These are phyloP conservation scores for Dioctria linearis DNA, from an alignment of 2,888 invertebrate genomes.

Conservation along the genomic window DNA sequence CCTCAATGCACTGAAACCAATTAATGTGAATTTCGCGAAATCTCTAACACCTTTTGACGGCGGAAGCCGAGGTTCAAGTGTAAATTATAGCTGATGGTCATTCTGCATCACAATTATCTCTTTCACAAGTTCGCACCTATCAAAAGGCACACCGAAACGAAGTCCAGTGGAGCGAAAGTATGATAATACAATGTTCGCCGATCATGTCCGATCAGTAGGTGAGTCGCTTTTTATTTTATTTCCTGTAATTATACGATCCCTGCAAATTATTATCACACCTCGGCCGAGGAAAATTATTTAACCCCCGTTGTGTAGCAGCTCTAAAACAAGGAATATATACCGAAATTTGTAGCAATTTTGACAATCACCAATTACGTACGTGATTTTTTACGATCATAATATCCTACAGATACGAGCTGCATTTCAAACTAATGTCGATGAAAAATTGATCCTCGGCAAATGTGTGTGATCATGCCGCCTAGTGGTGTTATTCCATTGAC, in stretches of 20 bases:
- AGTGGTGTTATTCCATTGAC: slow-evolving; percentile 20
- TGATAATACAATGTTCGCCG: slow-evolving; percentile 2
- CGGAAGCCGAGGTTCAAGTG: slow-evolving; percentile 25
- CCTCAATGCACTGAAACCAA: slow-evolving; percentile 21
- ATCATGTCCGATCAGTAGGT: slow-evolving; percentile 41
- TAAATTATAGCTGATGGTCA: slow-evolving; percentile 24
- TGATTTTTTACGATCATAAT: slow-evolving; percentile 54
- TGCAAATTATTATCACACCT: slow-evolving; percentile 54
- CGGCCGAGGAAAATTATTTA: slow-evolving; percentile 26
- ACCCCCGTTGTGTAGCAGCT: slow-evolving; percentile 29
- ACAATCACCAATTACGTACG: slow-evolving; percentile 57
- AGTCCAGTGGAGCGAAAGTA: slow-evolving; percentile 6
- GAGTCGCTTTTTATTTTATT: slow-evolving; percentile 52
- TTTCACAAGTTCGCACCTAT: slow-evolving; percentile 57
- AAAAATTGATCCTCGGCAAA: slow-evolving; percentile 29
- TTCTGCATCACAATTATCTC: slow-evolving; percentile 53
- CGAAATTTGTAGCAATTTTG: slow-evolving; percentile 54
- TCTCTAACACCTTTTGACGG: slow-evolving; percentile 36
- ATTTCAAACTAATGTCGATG: slow-evolving; percentile 12
- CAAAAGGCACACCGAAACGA: slow-evolving; percentile 40
- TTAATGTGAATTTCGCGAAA: slow-evolving; percentile 22
- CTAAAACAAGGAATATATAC: slow-evolving; percentile 7
- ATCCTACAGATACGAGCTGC: slow-evolving; percentile 9
- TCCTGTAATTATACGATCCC: slow-evolving; percentile 54
- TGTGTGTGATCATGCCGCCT: slow-evolving; percentile 37